phyloP scores from a whole-genome alignment of 2,888 invertebrate species.

The Micoletzkya japonica region DNA sequence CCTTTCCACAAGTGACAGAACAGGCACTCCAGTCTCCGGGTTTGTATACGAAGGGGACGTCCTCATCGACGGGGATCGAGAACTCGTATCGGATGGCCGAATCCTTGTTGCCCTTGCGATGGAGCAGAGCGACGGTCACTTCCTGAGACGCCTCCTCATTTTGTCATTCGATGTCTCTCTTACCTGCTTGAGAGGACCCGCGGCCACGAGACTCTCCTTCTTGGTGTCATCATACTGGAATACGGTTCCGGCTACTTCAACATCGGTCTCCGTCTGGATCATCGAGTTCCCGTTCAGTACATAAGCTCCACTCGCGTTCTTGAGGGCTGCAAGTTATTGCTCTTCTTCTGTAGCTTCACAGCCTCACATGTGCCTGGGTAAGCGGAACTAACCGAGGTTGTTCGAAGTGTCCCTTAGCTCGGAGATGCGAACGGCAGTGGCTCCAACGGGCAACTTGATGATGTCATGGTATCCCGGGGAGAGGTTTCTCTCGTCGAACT shows the following conservation, averaged over 20 bases:
- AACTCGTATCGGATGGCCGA: constrained; percentile 82
- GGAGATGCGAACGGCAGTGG: constrained; percentile 83
- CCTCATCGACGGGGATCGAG: constrained; percentile 79
- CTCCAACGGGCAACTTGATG: constrained; percentile 84
- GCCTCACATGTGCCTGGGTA: not conserved
- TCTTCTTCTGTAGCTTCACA: not conserved
- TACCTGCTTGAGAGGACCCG: constrained; percentile 85
- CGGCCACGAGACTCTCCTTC: constrained; percentile 81
- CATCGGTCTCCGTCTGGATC: constrained; percentile 72
- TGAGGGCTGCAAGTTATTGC: constrained; percentile 73
- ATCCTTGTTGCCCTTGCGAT: constrained; percentile 76
- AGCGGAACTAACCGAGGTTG: constrained; percentile 75
- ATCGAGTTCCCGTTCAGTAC: constrained; percentile 92
- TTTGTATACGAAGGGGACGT: constrained; percentile 78
- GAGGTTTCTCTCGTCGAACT: constrained; percentile 70
- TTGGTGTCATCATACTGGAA: constrained; percentile 84
- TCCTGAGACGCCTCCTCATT: constrained; percentile 31
- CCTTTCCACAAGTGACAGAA: constrained; percentile 86
- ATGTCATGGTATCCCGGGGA: constrained; percentile 78
- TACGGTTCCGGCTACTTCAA: constrained; percentile 78
- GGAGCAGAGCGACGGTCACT: constrained; percentile 70
- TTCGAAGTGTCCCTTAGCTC: constrained; percentile 84
- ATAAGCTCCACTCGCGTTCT: constrained; percentile 80
- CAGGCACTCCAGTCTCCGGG: constrained; percentile 79
- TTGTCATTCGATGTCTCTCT: constrained; percentile 63